Evolutionary conservation across 2,113 vertebrate genomes (phyloP).

Genomic region (Excalfactoria chinensis): DNA sequence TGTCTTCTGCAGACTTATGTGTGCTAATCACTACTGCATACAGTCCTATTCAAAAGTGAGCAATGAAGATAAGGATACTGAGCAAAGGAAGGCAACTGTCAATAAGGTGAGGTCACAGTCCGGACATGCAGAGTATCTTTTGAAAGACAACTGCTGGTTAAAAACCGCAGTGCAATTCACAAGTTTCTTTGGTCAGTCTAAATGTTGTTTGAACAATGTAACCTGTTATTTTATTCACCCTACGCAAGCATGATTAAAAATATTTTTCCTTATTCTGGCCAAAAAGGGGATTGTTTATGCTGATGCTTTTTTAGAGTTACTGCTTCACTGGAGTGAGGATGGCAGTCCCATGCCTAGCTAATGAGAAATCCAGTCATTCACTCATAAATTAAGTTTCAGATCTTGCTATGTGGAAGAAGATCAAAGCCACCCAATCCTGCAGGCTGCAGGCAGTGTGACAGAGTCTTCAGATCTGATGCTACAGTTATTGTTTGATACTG

Average conservation of each 20-base stretch:
- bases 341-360: neutral
- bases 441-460: neutral
- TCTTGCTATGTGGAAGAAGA: neutral
- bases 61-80: neutral
- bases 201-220: neutral
- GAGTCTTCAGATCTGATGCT: neutral
- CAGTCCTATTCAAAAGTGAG: neutral
- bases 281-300: neutral
- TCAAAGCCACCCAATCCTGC: neutral
- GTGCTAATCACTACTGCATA: neutral
- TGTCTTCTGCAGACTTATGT: neutral
- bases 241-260: neutral
- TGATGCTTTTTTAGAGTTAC: neutral
- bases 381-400: neutral
- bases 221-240: neutral
- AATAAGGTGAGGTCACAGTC: fast-evolving
- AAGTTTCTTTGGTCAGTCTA: neutral
- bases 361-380: neutral
- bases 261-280: fast-evolving
- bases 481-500: neutral
- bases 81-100: neutral
- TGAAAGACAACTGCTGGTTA: neutral
- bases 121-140: neutral
- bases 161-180: neutral
- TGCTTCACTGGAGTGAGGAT: neutral